phyloP scores from a whole-genome alignment of 2,888 invertebrate species.

The Melieria omissa region DNA sequence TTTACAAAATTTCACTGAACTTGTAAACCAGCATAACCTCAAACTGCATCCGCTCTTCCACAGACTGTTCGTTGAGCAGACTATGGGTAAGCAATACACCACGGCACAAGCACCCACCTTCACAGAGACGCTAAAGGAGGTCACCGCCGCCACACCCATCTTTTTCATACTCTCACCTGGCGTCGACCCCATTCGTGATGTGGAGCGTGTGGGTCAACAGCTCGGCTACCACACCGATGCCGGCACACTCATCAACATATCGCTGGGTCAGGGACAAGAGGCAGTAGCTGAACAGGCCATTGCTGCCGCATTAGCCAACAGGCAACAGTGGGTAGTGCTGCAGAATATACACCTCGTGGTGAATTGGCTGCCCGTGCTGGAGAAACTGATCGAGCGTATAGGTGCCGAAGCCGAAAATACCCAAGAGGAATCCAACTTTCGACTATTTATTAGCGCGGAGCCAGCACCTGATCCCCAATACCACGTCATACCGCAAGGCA shows the following conservation, averaged over 20 bases:
- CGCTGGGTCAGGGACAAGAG: slow-evolving; percentile 95
- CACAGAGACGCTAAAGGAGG: slow-evolving; percentile 86
- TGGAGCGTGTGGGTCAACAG: slow-evolving; percentile 85
- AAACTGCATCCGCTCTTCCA: background rate
- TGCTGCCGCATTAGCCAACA: slow-evolving; percentile 76
- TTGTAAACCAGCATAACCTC: too few relatives aligned
- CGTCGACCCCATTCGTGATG: slow-evolving; percentile 83
- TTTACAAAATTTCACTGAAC: too few relatives aligned
- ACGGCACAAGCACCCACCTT: slow-evolving; percentile 83
- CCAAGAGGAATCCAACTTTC: slow-evolving; percentile 64
- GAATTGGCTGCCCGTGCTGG: slow-evolving; percentile 86
- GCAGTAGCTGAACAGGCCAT: slow-evolving; percentile 89
- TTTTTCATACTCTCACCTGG: slow-evolving; percentile 96
- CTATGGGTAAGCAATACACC: slow-evolving; percentile 83
- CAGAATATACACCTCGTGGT: slow-evolving; percentile 94
- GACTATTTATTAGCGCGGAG: slow-evolving; percentile 90
- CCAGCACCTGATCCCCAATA: slow-evolving; percentile 78
- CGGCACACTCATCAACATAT: slow-evolving; percentile 90
- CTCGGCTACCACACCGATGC: slow-evolving; percentile 82
- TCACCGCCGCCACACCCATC: slow-evolving; percentile 84
- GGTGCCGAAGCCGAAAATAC: slow-evolving; percentile 69
- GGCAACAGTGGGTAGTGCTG: slow-evolving; percentile 89
- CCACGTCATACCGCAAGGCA: slow-evolving; percentile 82
- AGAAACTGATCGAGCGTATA: slow-evolving; percentile 90
- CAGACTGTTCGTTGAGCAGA: slow-evolving; percentile 83